Evolutionary conservation across 2,113 vertebrate genomes (phyloP).

Genomic region (Ahaetulla prasina): DNA sequence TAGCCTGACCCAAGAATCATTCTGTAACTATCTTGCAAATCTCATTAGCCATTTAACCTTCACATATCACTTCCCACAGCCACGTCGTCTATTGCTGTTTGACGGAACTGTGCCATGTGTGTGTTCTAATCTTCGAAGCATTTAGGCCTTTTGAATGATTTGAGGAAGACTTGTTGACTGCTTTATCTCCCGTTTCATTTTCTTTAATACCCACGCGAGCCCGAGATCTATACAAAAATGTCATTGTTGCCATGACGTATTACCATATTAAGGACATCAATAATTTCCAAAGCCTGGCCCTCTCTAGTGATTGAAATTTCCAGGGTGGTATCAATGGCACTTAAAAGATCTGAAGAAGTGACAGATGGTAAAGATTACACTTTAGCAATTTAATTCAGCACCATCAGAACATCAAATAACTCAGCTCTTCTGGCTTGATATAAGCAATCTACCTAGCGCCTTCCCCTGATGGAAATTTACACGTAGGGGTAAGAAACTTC

Average conservation of each 20-base stretch:
- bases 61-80: constrained; percentile 45
- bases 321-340: constrained; percentile 64
- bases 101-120: constrained; percentile 27
- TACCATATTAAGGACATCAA: constrained; percentile 70
- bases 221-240: constrained; percentile 65
- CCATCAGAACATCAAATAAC: constrained; percentile 65
- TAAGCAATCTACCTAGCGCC: constrained; percentile 57
- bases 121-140: constrained; percentile 59
- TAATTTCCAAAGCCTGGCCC: constrained; percentile 69
- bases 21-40: not conserved
- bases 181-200: constrained; percentile 72
- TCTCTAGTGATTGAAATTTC: constrained; percentile 70
- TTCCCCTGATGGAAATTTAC: constrained; percentile 34
- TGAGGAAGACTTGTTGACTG: constrained; percentile 65
- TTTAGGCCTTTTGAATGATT: constrained; percentile 63
- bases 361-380: constrained; percentile 71
- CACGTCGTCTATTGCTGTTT: constrained; percentile 45
- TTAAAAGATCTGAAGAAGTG: constrained; percentile 70
- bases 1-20: not conserved
- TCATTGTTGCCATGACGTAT: constrained; percentile 70
- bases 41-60: constrained; percentile 52
- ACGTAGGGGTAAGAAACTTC: constrained; percentile 5
- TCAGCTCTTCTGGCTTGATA: constrained; percentile 51
- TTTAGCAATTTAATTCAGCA: constrained; percentile 67
- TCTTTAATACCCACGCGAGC: constrained; percentile 64